A percentile compares a stretch with the other conserved stretches of the same genome.
Evolutionary conservation across 1,140 invertebrate species (phyloP).

Genomic region (Apis laboriosa): DNA sequence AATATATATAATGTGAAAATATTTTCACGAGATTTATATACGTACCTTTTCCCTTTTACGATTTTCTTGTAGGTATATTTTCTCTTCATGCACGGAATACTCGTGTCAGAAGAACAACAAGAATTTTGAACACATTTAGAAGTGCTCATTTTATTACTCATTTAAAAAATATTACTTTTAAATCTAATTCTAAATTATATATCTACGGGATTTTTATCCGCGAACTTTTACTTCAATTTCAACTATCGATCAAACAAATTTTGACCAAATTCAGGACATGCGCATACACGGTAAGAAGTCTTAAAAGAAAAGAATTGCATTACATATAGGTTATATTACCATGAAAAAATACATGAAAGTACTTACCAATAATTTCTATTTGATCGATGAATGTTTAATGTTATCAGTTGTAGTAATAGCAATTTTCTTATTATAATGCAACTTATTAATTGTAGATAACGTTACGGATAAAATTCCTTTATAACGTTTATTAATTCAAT

Average conservation of each 20-base stretch:
- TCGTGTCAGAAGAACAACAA: constrained; percentile 12
- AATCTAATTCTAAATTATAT: constrained; percentile 12
- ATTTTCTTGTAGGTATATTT: too few relatives aligned
- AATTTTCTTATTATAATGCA: background rate
- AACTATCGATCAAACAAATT: constrained; percentile 62
- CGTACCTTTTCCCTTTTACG: constrained; percentile 32
- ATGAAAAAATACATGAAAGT: background rate
- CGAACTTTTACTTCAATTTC: background rate
- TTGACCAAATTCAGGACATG: constrained; percentile 2
- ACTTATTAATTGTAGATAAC: background rate
- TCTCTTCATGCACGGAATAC: constrained; percentile 15
- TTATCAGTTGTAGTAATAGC: background rate
- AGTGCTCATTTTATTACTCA: background rate
- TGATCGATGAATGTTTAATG: background rate
- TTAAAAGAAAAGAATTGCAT: background rate
- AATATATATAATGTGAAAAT: background rate
- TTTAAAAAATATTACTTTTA: constrained; percentile 1
- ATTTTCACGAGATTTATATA: background rate
- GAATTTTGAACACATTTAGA: constrained; percentile 26
- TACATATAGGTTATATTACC: background rate
- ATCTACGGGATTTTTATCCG: background rate
- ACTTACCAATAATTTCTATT: background rate
- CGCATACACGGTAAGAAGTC: background rate
- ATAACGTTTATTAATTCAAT: too few relatives aligned
- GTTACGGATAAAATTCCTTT: too few relatives aligned